These are phyloP conservation scores for Myotis yumanensis DNA, from an alignment of 2,113 vertebrate genomes.

Conservation along the genomic window DNA sequence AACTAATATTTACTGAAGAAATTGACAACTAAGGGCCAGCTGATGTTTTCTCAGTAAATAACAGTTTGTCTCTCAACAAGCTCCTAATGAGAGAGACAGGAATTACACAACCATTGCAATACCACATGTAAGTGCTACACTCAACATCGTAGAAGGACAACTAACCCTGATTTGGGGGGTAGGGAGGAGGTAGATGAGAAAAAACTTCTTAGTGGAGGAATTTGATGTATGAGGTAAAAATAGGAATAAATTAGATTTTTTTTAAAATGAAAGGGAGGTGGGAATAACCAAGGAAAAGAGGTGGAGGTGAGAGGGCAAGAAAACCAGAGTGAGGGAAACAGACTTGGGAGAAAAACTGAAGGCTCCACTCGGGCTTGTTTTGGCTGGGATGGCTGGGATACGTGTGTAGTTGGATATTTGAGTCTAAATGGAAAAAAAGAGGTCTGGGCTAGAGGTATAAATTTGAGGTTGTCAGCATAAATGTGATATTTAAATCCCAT, in stretches of 20 bases:
- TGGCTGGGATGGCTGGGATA: neutral
- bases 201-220: neutral
- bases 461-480: neutral
- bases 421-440: neutral
- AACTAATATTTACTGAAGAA: neutral
- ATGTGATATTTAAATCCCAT: neutral
- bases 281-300: neutral
- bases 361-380: neutral
- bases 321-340: neutral
- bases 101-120: neutral
- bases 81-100: neutral
- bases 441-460: neutral
- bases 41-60: neutral
- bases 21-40: neutral
- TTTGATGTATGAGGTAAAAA: neutral
- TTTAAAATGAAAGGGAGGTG: neutral
- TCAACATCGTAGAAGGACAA: neutral
- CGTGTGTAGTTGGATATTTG: neutral
- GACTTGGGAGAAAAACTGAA: neutral
- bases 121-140: neutral
- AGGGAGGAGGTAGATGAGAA: neutral
- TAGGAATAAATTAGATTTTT: neutral
- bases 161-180: neutral
- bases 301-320: neutral
- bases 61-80: neutral